Conservation (phyloP, 2,888 invertebrate genomes). For the Cheiracanthium punctorium region DNA sequence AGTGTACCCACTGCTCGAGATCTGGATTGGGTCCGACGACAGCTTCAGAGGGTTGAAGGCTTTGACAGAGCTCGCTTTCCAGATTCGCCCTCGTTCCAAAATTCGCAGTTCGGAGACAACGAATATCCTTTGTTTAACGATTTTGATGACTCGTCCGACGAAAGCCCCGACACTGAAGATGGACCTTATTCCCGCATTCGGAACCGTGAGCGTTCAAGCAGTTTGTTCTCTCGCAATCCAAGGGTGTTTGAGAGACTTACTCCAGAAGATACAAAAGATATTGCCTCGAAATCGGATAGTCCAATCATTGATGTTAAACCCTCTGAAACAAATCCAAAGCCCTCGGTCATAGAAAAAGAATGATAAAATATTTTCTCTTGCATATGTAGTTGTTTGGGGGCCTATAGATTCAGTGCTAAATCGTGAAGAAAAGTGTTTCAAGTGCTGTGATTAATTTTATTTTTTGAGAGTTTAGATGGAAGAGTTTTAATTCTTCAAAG, state of each 20-base stretch:
- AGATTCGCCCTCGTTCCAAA: slow-evolving; percentile 14
- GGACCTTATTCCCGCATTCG: not conserved
- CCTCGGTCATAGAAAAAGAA: slow-evolving; percentile 11
- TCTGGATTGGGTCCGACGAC: slow-evolving; percentile 33
- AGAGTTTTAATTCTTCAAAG: too few relatives aligned
- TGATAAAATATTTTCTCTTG: too few relatives aligned
- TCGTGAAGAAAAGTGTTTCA: too few relatives aligned
- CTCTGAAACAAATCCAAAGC: not conserved
- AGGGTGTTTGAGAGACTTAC: slow-evolving; percentile 22
- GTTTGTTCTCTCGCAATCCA: slow-evolving; percentile 16
- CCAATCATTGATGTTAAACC: not conserved
- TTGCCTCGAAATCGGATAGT: not conserved
- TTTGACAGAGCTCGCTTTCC: slow-evolving; percentile 14
- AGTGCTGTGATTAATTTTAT: too few relatives aligned
- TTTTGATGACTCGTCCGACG: slow-evolving; percentile 22
- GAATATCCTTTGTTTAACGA: slow-evolving; percentile 12
- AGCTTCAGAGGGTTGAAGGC: slow-evolving; percentile 34
- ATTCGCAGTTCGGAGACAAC: not conserved
- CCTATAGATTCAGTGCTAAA: too few relatives aligned
- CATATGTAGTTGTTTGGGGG: too few relatives aligned
- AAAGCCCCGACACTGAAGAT: not conserved
- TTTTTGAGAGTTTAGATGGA: too few relatives aligned
- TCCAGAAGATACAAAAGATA: slow-evolving; percentile 24
- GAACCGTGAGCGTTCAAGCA: not conserved
- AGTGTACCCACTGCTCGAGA: slow-evolving; percentile 47